Evolutionary conservation across 2,888 invertebrate species (phyloP).

Genomic region (Mactromeris polynyma): DNA sequence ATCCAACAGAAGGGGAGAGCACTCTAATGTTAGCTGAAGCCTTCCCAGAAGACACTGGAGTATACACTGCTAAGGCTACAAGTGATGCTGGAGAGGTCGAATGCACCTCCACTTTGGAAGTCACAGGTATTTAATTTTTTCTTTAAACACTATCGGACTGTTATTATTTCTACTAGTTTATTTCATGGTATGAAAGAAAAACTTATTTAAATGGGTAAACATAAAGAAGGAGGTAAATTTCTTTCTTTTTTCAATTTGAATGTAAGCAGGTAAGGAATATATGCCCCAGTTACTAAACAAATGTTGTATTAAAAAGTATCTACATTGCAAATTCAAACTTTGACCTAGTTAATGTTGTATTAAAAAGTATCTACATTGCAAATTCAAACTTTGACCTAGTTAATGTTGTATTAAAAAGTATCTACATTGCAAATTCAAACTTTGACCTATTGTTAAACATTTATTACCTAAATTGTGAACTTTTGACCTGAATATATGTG

Average conservation of each 20-base stretch:
- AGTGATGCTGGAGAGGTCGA: conserved; percentile 91
- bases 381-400: background rate
- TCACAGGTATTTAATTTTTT: conserved; percentile 73
- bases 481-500: background rate
- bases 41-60: conserved; percentile 91
- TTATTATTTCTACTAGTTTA: background rate
- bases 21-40: conserved; percentile 81
- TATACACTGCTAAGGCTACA: conserved; percentile 92
- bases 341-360: too few species aligned
- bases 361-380: background rate
- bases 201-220: background rate
- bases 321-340: background rate
- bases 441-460: background rate
- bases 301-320: too few species aligned
- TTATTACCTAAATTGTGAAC: too few species aligned
- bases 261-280: too few species aligned
- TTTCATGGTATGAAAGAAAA: too few species aligned
- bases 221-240: too few species aligned
- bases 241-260: too few species aligned
- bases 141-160: background rate
- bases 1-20: conserved; percentile 78
- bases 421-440: background rate
- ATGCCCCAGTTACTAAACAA: too few species aligned
- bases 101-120: conserved; percentile 84
- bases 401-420: background rate